These are phyloP conservation scores for Leuctra nigra DNA, from an alignment of 2,888 invertebrate species.

Conservation along the genomic window DNA sequence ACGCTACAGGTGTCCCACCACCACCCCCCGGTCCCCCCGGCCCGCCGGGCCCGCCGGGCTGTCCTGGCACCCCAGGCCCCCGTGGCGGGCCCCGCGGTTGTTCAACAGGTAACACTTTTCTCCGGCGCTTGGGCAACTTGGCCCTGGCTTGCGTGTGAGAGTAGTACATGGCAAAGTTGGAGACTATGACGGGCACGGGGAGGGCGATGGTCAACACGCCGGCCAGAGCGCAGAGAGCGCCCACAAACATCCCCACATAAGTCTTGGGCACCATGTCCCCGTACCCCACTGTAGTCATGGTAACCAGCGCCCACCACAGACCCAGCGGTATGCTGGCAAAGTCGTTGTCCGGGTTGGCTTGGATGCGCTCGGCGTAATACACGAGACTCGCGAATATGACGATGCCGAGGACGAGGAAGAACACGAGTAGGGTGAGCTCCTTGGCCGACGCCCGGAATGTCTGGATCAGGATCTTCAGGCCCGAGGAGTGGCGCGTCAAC, in stretches of 20 bases:
- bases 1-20: conserved; percentile 34
- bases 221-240: conserved; percentile 94
- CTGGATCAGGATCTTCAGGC: conserved; percentile 96
- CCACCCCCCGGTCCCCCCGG: conserved; percentile 34
- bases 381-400: conserved; percentile 97
- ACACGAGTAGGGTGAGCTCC: conserved; percentile 91
- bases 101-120: conserved; percentile 94
- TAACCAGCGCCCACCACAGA: conserved; percentile 98
- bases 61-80: conserved; percentile 40
- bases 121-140: conserved; percentile 87
- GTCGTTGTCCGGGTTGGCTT: conserved; percentile 92
- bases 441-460: conserved; percentile 96
- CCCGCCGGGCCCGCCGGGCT: conserved; percentile 39
- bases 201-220: conserved; percentile 98
- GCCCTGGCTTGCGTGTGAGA: conserved; percentile 63
- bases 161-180: conserved; percentile 97
- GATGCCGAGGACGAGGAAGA: conserved; percentile 96
- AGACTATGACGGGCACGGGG: conserved; percentile 98
- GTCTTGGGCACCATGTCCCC: conserved; percentile 99
- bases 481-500: conserved; percentile 93
- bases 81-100: conserved; percentile 63
- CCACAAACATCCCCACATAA: conserved; percentile 97
- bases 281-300: conserved; percentile 98
- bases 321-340: conserved; percentile 98
- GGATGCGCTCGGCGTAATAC: conserved; percentile 95